These are phyloP conservation scores for Panthera uncia DNA, from an alignment of 2,113 vertebrate genomes.

Conservation along the genomic window DNA sequence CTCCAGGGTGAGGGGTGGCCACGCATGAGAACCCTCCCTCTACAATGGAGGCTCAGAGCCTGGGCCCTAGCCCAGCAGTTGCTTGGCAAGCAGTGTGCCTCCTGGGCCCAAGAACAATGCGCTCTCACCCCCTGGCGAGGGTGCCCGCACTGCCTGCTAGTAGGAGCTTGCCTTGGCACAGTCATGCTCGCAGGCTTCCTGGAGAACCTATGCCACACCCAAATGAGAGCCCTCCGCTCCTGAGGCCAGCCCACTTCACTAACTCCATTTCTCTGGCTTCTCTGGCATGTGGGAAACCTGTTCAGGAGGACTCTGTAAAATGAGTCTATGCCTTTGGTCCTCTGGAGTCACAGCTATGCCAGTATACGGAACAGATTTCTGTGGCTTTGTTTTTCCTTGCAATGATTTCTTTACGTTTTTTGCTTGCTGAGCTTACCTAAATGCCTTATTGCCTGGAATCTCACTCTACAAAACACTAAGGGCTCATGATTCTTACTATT, in stretches of 20 bases:
- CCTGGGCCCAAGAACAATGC: constrained; percentile 54
- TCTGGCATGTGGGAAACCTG: neutral
- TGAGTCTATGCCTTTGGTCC: neutral
- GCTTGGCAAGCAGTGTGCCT: constrained; percentile 48
- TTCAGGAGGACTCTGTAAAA: neutral
- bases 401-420: neutral
- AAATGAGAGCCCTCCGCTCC: neutral
- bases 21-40: constrained; percentile 5
- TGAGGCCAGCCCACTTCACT: neutral
- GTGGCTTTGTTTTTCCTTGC: neutral
- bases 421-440: neutral
- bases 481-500: constrained; percentile 2
- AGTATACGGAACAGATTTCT: neutral
- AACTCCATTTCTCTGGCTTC: neutral
- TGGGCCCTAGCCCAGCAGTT: neutral
- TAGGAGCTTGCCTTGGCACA: constrained; percentile 38
- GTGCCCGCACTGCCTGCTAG: neutral
- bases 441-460: constrained; percentile 5
- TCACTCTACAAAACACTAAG: constrained; percentile 9
- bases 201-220: neutral
- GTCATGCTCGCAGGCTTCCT: neutral
- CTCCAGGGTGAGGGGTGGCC: neutral
- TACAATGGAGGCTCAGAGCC: neutral
- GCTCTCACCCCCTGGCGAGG: neutral
- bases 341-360: neutral